Conservation (phyloP, 2,888 invertebrate genomes). For the Acanthosepion pharaonis region DNA sequence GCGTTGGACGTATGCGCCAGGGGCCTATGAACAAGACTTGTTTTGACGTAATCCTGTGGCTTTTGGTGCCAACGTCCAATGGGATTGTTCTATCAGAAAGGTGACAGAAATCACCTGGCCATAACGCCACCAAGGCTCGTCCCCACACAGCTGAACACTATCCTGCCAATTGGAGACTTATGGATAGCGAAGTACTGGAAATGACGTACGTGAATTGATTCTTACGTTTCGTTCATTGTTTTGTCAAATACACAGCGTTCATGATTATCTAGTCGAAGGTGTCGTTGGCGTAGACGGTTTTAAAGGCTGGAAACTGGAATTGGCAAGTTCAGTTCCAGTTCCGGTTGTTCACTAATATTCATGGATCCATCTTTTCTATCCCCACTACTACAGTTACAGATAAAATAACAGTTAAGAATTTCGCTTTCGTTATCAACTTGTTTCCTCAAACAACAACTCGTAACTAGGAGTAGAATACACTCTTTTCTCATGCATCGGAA, state of each 20-base stretch:
- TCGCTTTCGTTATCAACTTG: too few species aligned
- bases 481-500: too few species aligned
- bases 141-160: background rate
- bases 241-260: background rate
- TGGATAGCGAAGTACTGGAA: background rate
- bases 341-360: too few species aligned
- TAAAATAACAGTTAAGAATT: too few species aligned
- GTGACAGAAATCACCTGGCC: constrained; percentile 33
- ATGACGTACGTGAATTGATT: background rate
- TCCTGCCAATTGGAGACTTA: background rate
- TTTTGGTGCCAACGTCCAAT: constrained; percentile 11
- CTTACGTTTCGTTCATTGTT: background rate
- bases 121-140: background rate
- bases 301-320: too few species aligned
- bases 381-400: too few species aligned
- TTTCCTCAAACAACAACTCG: too few species aligned
- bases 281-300: too few species aligned
- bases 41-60: background rate
- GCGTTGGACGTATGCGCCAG: background rate
- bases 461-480: too few species aligned
- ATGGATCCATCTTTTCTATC: too few species aligned
- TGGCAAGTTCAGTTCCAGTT: too few species aligned
- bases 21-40: background rate
- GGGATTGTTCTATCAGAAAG: constrained; percentile 33
- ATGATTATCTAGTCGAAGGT: background rate